phyloP scores from a whole-genome alignment of 2,888 invertebrate genomes.

The Cyclophora albipunctata region DNA sequence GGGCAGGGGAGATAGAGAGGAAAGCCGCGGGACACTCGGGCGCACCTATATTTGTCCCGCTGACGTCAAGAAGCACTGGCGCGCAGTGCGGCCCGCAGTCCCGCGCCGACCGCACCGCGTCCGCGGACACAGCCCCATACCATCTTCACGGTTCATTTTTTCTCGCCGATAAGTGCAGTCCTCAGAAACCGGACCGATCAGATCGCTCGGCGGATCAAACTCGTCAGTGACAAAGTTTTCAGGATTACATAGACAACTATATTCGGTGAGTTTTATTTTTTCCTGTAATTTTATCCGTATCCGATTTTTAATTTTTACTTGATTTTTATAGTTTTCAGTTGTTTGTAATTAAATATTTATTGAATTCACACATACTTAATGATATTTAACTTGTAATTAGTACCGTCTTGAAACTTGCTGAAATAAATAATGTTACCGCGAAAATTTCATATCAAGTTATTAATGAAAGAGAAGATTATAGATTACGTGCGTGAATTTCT shows the following conservation, averaged over 20 bases:
- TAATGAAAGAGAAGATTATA: too few relatives aligned
- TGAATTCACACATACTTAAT: too few relatives aligned
- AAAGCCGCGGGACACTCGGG: constrained; percentile 28
- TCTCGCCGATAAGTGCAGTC: constrained; percentile 29
- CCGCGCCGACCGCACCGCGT: constrained; percentile 53
- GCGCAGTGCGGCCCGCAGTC: constrained; percentile 60
- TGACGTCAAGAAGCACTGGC: constrained; percentile 52
- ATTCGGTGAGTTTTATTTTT: constrained; percentile 36
- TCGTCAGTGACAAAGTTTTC: constrained; percentile 27
- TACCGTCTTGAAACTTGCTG: too few relatives aligned
- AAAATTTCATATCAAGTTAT: too few relatives aligned
- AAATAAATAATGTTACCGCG: too few relatives aligned
- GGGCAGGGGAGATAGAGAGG: constrained; percentile 12
- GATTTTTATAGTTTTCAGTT: too few relatives aligned
- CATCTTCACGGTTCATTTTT: constrained; percentile 33
- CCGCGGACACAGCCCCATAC: constrained; percentile 10
- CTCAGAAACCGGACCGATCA: constrained; percentile 8
- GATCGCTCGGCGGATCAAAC: constrained; percentile 23
- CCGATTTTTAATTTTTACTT: not conserved
- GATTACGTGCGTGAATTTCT: too few relatives aligned
- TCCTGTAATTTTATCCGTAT: constrained; percentile 1
- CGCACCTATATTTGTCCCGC: constrained; percentile 56
- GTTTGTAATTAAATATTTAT: too few relatives aligned
- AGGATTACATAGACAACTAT: constrained; percentile 34
- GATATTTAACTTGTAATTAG: too few relatives aligned